Evolutionary conservation across 1,140 invertebrate genomes (phyloP).

Genomic region (Pseudomyrmex concolor): DNA sequence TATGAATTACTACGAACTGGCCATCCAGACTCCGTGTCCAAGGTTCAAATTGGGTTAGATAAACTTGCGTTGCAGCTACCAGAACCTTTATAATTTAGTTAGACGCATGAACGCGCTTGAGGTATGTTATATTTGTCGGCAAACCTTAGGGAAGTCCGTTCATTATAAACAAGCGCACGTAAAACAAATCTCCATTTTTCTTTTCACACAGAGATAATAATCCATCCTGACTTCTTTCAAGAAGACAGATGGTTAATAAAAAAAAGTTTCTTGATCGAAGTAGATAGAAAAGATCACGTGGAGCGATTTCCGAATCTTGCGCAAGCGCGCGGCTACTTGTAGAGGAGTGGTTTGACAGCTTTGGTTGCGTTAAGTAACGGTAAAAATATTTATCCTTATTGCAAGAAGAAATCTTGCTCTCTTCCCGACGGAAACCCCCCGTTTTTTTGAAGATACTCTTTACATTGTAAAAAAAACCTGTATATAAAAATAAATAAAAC

Average conservation of each 20-base stretch:
- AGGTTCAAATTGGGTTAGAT: conserved; percentile 62
- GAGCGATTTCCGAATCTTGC: neutral
- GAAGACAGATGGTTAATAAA: neutral
- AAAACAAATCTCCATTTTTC: neutral
- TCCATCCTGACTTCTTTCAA: conserved; percentile 6
- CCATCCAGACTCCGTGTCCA: conserved; percentile 54
- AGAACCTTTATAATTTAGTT: conserved; percentile 73
- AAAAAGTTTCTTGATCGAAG: neutral
- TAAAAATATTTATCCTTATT: too few relatives aligned
- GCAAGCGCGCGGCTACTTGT: neutral
- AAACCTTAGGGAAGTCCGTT: conserved; percentile 16
- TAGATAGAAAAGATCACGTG: neutral
- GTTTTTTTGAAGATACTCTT: too few relatives aligned
- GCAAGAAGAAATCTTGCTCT: too few relatives aligned
- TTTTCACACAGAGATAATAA: conserved; percentile 11
- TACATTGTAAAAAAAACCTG: too few relatives aligned
- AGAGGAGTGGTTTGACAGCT: too few relatives aligned
- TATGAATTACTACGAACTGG: conserved; percentile 5
- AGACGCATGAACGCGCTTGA: conserved; percentile 24
- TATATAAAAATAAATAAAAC: too few relatives aligned
- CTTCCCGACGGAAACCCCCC: too few relatives aligned
- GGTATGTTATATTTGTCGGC: neutral
- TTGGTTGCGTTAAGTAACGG: too few relatives aligned
- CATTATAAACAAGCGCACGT: neutral
- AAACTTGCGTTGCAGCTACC: conserved; percentile 37